Evolutionary conservation across 2,797 vertebrate species (phyloP).

Genomic region (Semotilus atromaculatus): DNA sequence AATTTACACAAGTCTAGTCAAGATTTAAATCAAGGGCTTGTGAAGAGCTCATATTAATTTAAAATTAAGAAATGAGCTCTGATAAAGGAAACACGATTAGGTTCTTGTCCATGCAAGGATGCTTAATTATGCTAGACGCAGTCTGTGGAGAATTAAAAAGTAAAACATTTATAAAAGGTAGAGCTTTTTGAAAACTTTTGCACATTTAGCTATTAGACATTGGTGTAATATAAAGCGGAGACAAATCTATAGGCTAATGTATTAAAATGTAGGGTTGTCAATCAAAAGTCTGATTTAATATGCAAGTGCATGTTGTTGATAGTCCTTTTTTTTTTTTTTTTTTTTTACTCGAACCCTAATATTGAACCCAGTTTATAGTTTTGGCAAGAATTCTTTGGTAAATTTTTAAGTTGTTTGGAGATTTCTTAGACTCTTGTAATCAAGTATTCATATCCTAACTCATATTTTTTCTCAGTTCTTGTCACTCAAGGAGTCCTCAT

Average conservation of each 20-base stretch:
- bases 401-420: constrained; percentile 1
- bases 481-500: background rate
- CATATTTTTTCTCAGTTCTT: background rate
- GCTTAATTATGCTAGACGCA: background rate
- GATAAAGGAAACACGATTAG: constrained; percentile 38
- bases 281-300: background rate
- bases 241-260: background rate
- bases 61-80: constrained; percentile 33
- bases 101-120: background rate
- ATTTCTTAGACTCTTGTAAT: background rate
- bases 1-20: constrained; percentile 9
- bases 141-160: constrained; percentile 2
- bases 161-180: constrained; percentile 20
- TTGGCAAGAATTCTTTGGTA: background rate
- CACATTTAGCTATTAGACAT: background rate
- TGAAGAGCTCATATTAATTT: constrained; percentile 27
- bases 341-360: background rate
- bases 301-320: background rate
- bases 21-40: constrained; percentile 28
- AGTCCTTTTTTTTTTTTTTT: background rate
- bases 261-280: background rate
- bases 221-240: background rate
- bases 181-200: constrained; percentile 5
- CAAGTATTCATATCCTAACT: constrained; percentile 14
- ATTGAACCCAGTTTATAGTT: background rate